phyloP scores from a whole-genome alignment of 1,140 invertebrate genomes.

The Drosophila nigromelanica region DNA sequence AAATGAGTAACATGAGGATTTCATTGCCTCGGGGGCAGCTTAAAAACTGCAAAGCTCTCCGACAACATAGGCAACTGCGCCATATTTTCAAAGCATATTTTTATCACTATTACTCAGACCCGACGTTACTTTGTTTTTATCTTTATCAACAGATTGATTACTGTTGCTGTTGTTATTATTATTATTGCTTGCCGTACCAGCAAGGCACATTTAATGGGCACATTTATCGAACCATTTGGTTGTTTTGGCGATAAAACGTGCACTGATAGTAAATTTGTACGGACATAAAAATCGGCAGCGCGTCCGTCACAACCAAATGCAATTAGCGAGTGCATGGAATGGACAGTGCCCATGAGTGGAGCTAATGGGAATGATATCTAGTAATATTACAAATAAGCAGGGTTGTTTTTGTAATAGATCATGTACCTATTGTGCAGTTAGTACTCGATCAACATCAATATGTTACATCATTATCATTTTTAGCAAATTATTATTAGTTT shows the following conservation, averaged over 20 bases:
- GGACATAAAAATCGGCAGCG: conserved; percentile 50
- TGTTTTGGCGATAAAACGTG: conserved; percentile 56
- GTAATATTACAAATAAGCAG: background rate
- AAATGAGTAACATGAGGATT: conserved; percentile 53
- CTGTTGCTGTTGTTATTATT: conserved; percentile 21
- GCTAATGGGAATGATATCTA: background rate
- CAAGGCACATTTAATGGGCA: conserved; percentile 66
- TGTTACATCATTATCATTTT: too few relatives aligned
- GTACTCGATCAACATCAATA: too few relatives aligned
- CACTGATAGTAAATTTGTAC: conserved; percentile 55
- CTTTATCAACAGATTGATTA: conserved; percentile 67
- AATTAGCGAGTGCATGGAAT: conserved; percentile 40
- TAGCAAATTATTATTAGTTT: too few relatives aligned
- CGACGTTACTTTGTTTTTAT: conserved; percentile 37
- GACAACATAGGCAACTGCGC: conserved; percentile 25
- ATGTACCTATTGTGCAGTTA: too few relatives aligned
- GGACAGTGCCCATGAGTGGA: background rate
- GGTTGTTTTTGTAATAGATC: too few relatives aligned
- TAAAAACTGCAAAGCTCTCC: conserved; percentile 2
- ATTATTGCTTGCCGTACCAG: conserved; percentile 8
- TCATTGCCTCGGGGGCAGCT: conserved; percentile 31
- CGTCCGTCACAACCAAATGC: conserved; percentile 43
- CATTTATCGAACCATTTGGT: conserved; percentile 59
- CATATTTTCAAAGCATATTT: conserved; percentile 47
- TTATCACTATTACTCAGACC: conserved; percentile 61